These are phyloP conservation scores for Dendrolimus houi DNA, from an alignment of 2,888 invertebrate species.

Conservation along the genomic window DNA sequence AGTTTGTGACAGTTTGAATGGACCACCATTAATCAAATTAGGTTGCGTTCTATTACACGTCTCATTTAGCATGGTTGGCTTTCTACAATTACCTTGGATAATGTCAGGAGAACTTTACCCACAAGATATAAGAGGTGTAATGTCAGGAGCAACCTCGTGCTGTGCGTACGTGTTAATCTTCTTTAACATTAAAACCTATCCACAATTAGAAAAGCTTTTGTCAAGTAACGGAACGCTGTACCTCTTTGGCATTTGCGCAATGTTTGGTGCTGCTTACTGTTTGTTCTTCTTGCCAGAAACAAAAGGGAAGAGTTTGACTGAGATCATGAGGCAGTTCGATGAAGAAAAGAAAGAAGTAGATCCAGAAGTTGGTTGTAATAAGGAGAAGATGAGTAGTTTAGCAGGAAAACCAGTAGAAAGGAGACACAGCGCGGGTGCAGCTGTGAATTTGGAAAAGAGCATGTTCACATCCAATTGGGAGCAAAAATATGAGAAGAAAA, in stretches of 20 bases:
- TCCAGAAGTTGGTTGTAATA: slow-evolving; percentile 46
- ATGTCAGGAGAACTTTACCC: slow-evolving; percentile 85
- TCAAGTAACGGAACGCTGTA: slow-evolving; percentile 80
- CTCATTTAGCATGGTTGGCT: slow-evolving; percentile 84
- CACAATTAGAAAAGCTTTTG: slow-evolving; percentile 72
- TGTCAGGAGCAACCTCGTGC: slow-evolving; percentile 82
- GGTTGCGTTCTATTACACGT: slow-evolving; percentile 81
- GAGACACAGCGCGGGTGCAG: slow-evolving; percentile 58
- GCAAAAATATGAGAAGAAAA: slow-evolving; percentile 31
- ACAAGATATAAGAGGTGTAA: slow-evolving; percentile 79
- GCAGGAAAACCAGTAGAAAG: slow-evolving; percentile 51
- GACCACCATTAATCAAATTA: slow-evolving; percentile 63
- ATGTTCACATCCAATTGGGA: slow-evolving; percentile 34
- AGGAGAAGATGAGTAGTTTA: slow-evolving; percentile 29
- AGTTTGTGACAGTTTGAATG: slow-evolving; percentile 72
- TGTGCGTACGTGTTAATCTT: slow-evolving; percentile 83
- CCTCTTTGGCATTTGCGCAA: slow-evolving; percentile 77
- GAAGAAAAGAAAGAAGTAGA: slow-evolving; percentile 52
- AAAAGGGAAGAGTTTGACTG: slow-evolving; percentile 79
- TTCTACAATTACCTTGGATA: slow-evolving; percentile 84
- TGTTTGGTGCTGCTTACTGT: slow-evolving; percentile 78
- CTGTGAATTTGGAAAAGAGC: slow-evolving; percentile 55
- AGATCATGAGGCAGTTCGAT: slow-evolving; percentile 80
- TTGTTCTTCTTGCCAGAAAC: slow-evolving; percentile 81
- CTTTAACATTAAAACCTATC: slow-evolving; percentile 82